Evolutionary conservation across 1,140 invertebrate species (phyloP).

Genomic region (Drosophila bocqueti): DNA sequence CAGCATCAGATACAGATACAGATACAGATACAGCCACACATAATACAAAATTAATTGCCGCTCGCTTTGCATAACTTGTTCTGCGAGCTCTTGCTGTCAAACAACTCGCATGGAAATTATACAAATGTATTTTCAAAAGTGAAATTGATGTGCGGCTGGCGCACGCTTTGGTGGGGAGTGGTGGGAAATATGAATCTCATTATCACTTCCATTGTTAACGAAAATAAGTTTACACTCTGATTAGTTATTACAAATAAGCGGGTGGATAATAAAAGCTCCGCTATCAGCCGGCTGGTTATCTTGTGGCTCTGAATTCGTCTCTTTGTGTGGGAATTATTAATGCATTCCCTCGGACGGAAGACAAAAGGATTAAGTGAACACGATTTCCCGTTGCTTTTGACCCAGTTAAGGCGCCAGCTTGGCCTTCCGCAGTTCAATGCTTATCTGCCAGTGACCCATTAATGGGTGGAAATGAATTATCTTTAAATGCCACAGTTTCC

Average conservation of each 20-base stretch:
- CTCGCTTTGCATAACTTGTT: conserved; percentile 47
- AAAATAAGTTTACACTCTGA: conserved; percentile 28
- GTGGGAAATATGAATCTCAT: conserved; percentile 13
- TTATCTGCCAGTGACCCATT: conserved; percentile 39
- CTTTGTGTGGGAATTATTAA: conserved; percentile 4
- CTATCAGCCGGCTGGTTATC: conserved; percentile 11
- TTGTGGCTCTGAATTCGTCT: background rate
- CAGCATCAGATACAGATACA: conserved; percentile 8
- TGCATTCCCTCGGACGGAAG: background rate
- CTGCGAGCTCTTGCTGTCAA: conserved; percentile 13
- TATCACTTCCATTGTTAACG: conserved; percentile 30
- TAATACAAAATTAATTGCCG: conserved; percentile 44
- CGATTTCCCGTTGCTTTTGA: conserved; percentile 31
- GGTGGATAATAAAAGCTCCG: conserved; percentile 14
- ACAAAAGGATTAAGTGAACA: conserved; percentile 24
- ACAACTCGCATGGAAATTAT: conserved; percentile 38
- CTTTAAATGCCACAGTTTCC: conserved; percentile 28
- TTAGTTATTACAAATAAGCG: conserved; percentile 28
- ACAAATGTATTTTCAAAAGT: conserved; percentile 35
- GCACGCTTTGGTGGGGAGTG: background rate
- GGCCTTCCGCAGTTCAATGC: conserved; percentile 31
- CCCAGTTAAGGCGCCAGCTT: conserved; percentile 19
- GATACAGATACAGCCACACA: conserved; percentile 11
- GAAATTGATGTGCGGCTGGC: conserved; percentile 29
- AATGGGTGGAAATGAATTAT: conserved; percentile 33